Conservation (phyloP, 1,140 invertebrate species). For the Mamestra configurata region DNA sequence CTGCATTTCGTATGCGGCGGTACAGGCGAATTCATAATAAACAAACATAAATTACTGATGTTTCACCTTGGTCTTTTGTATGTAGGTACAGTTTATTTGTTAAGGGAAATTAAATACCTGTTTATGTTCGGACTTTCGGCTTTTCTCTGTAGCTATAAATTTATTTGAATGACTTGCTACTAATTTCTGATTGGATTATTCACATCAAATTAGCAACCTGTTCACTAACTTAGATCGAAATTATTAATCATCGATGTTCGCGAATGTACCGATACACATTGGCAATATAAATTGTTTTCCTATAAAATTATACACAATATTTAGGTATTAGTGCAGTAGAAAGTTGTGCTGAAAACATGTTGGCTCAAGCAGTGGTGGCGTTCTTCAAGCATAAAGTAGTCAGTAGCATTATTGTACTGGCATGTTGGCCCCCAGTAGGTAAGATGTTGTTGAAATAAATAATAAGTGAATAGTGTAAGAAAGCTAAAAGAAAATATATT, state of each 20-base stretch:
- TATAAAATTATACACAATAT: neutral
- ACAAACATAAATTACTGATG: neutral
- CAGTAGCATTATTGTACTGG: slow-evolving; percentile 67
- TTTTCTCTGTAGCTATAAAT: too few relatives aligned
- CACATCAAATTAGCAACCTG: too few relatives aligned
- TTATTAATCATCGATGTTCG: neutral
- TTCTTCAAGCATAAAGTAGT: slow-evolving; percentile 73
- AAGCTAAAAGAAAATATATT: too few relatives aligned
- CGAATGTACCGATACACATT: neutral
- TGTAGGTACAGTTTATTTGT: neutral
- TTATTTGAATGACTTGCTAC: too few relatives aligned
- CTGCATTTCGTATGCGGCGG: slow-evolving; percentile 39
- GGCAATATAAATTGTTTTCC: neutral
- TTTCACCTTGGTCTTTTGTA: too few relatives aligned
- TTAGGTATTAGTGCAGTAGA: neutral
- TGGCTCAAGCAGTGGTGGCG: slow-evolving; percentile 60
- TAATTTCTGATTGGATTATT: too few relatives aligned
- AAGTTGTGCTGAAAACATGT: slow-evolving; percentile 52
- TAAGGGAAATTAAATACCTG: too few relatives aligned
- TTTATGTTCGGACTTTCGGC: too few relatives aligned
- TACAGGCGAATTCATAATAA: slow-evolving; percentile 22
- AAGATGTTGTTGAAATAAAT: neutral
- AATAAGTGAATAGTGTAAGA: too few relatives aligned
- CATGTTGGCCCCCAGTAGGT: slow-evolving; percentile 71
- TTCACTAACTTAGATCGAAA: too few relatives aligned